These are phyloP conservation scores for Oligia latruncula DNA, from an alignment of 2,888 invertebrate species.

Conservation along the genomic window DNA sequence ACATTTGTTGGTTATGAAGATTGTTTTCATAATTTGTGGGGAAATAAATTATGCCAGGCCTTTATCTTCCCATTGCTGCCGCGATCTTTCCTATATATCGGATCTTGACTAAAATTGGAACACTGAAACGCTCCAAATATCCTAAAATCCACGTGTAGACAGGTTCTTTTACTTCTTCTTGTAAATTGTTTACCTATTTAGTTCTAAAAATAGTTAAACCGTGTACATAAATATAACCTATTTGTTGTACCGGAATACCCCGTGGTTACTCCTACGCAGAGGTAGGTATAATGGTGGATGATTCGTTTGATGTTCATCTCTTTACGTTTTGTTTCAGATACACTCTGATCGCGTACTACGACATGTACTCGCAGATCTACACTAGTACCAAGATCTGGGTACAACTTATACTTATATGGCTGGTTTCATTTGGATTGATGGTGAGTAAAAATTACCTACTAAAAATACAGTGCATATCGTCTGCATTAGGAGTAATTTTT, in stretches of 20 bases:
- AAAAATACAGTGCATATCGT: neutral
- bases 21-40: neutral
- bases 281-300: neutral
- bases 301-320: constrained; percentile 18
- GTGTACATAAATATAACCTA: constrained; percentile 46
- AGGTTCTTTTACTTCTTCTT: constrained; percentile 39
- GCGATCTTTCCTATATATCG: constrained; percentile 15
- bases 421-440: constrained; percentile 93
- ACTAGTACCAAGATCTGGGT: constrained; percentile 92
- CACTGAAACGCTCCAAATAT: constrained; percentile 37
- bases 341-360: constrained; percentile 95
- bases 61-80: neutral
- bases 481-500: neutral
- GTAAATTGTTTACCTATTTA: constrained; percentile 47
- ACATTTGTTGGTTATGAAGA: neutral
- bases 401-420: constrained; percentile 95
- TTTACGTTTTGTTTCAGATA: constrained; percentile 91
- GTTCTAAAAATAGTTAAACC: constrained; percentile 50
- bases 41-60: neutral
- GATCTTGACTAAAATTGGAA: constrained; percentile 39
- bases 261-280: neutral
- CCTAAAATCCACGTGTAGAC: constrained; percentile 25
- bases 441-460: constrained; percentile 80
- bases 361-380: constrained; percentile 94
- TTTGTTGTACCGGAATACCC: constrained; percentile 13